Conservation (phyloP, 2,797 vertebrate genomes). For the Psittacula echo region DNA sequence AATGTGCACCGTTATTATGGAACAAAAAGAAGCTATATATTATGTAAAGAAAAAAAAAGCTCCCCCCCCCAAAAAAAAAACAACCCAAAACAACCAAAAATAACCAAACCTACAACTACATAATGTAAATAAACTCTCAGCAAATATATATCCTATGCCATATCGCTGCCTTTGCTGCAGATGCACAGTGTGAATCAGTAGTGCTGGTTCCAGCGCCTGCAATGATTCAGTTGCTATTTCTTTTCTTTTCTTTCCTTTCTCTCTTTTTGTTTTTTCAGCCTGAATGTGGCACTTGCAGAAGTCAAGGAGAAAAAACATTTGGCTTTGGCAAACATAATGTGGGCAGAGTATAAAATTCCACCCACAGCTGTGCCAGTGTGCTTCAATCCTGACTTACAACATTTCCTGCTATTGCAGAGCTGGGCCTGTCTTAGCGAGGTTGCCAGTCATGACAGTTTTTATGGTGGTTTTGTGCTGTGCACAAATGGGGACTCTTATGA, state of each 20-base stretch:
- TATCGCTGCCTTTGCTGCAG: neutral
- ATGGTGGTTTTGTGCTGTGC: constrained; percentile 14
- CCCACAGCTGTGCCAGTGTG: constrained; percentile 49
- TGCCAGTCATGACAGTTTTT: constrained; percentile 21
- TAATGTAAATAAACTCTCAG: neutral
- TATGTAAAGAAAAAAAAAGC: neutral
- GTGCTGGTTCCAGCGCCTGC: neutral
- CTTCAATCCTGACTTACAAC: constrained; percentile 6
- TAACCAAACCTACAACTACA: neutral
- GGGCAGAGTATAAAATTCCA: constrained; percentile 40
- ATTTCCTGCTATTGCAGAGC: constrained; percentile 43
- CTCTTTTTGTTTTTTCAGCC: neutral
- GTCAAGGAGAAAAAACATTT: constrained; percentile 16
- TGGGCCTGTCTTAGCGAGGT: neutral
- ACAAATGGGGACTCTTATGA: constrained; percentile 17
- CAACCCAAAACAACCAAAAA: neutral
- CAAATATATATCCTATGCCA: neutral
- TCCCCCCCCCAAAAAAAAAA: neutral
- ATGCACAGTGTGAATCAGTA: neutral
- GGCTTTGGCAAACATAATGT: neutral
- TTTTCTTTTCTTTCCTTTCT: constrained; percentile 9
- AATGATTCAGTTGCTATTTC: constrained; percentile 29
- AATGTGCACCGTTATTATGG: neutral
- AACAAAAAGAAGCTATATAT: neutral
- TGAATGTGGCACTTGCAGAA: constrained; percentile 39